Base-by-base conservation (phyloP, 2,888 invertebrate species). In the Tortrix viridana region DNA sequence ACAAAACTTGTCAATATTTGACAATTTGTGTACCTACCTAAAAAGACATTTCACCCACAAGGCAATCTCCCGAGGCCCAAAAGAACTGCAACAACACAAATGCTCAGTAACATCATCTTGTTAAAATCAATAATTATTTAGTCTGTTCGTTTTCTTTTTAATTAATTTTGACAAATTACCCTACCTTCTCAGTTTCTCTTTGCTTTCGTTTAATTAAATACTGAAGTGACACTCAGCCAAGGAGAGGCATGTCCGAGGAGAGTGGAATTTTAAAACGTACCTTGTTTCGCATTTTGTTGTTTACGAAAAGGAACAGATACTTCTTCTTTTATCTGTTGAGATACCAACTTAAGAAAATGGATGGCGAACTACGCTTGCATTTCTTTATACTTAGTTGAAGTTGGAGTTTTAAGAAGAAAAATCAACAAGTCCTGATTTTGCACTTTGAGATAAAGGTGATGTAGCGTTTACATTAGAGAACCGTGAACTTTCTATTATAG, bases 101-200 rank as follows among this genome's bases (percentile, higher is more conserved):
- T 19, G 14, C 56, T 49, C 23, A 7, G 32, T 46, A 18, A 74
- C 79, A 76, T 83, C 82, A 79, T 83, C 82, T 85, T 81, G 83
- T 86, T 82, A 82, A 78, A 84, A 77, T 82, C 77, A 77, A 79
- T 85, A 84, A 83, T 86, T 86, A 82, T 80, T 82, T 76, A 82
- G 80, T 80, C 78, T 75, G 75, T 82, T 78, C 83, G 85, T 86
- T 86, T 89, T 88, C 85, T 88, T 90, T 90, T 91, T 91, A 91
- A 92, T 92, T 92, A 91, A 91, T 88, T 91, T 92, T 91, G 91
- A 91, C 90, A 90, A 91, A 92, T 90, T 88, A 88, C 88, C 88
- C 82, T 80, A 85, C 84, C 85, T 85, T 83, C 88, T 88, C 86
- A 84, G 85, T 86, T 89, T 85, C 84, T 82, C 84, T 86, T 85